Evolutionary conservation across 2,797 vertebrate species (phyloP), one percentile per base, ranked within the genome.

Genomic region (Babyrousa celebensis): DNA sequence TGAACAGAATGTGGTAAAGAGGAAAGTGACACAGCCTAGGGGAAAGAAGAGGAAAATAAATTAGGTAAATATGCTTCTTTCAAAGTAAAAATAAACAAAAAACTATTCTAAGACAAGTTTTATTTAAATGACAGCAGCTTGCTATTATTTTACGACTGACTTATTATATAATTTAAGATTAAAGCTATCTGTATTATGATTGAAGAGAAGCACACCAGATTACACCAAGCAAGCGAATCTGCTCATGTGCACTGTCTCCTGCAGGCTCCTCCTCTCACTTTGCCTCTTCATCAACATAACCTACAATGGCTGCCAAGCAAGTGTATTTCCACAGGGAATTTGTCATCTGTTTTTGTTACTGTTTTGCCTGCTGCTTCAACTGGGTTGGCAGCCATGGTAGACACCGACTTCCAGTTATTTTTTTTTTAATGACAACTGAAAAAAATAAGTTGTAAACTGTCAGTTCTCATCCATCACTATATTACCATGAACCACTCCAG

Each of bases 341-440:
- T 87, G 86, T 83, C 91, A 88, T 96, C 32, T 93, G 91, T 82
- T 96, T 52, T n/a, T 83, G 91, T 94, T 96, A 91, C 95, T 95
- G 27, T 27, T 83, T 97, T 96, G 63, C 89, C 93, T 86, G 95
- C 54, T 75, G 68, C 71, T 97, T 89, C 88, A 91, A 83, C 75
- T 83, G 78, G 56, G 75, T 83, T 95, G 72, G n/a, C n/a, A 97
- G 14, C 58, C 89, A 94, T 70, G 77, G n/a, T 94, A 70, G 83
- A 95, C 54, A 60, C 36, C 52, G 8, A 89, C 78, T 96, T 97
- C 80, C 89, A 94, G 67, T 72, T 20, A 25, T 88, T 74, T 74
- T 82, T 82, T 95, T 89, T 67, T 85, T 79, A 40, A 86, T 56
- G 80, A 84, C n/a, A 97, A 72, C 48, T 90, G 88, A 97, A 91